Base-by-base conservation (phyloP, 2,888 invertebrate genomes). In the Drosophila bunnanda region DNA sequence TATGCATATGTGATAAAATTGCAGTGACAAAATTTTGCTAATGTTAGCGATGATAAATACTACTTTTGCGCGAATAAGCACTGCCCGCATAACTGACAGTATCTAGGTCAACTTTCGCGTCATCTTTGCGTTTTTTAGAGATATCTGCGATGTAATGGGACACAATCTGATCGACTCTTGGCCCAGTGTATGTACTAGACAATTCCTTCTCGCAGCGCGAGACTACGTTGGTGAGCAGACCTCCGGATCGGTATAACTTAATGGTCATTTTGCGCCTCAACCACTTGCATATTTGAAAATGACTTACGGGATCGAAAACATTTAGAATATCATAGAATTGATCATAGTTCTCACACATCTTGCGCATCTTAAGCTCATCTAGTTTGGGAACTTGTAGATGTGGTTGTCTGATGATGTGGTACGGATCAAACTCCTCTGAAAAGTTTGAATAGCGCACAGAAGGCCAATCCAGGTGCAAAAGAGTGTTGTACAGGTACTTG, bases 401-500 rank as follows among this genome's bases (percentile, higher is more conserved):
- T 0, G 92, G 92, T 30, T 88, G 90, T 2, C 87, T 72, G 15
- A 90, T 55, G 13, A 92, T 69, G 15, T 79, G 80, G 78, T 88
- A 92, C 0, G 92, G 92, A 78, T 92, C 92, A 59, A 90, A 89
- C 0, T 74, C 32, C 10, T 81, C 48, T 0, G 83, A 77, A 59
- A 80, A 91, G 56, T 88, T 83, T 13, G 77, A 75, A 32, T 69
- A 80, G 5, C 91, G 88, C 20, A 90, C 81, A 6, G 84, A 76
- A 0, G 88, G 81, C 88, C 91, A 90, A 67, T 90, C 79, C 1
- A 92, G 66, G 0, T 67, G 64, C 7, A 92, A 65, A 52, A 90
- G 60, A 1, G 92, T 91, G 54, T 92, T 86, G 67, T 92, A 92
- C 7, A 90, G 39, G 1, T 56, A 36, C 43, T 90, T 92, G 1